These are phyloP conservation scores for Galeopterus variegatus DNA, from an alignment of 2,113 vertebrate species.

Conservation along the genomic window DNA sequence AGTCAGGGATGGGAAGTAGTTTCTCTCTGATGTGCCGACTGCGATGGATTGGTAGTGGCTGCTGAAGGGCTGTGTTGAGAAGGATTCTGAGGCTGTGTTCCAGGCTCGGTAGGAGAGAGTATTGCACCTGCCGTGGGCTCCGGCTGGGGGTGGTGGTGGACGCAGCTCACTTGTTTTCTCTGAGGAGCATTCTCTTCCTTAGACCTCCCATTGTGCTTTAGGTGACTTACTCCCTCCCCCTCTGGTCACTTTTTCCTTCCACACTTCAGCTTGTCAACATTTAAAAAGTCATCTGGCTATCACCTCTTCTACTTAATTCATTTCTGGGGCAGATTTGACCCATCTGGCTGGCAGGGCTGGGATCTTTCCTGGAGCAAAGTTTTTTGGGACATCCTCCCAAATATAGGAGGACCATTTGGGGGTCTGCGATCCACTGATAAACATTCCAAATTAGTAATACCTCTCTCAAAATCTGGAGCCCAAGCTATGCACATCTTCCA, in stretches of 20 bases:
- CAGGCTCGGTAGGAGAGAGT: background rate
- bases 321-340: slow-evolving; percentile 11
- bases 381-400: slow-evolving; percentile 27
- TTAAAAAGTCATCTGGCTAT: slow-evolving; percentile 39
- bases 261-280: slow-evolving; percentile 8
- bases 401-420: background rate
- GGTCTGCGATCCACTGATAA: background rate
- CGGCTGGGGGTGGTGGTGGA: background rate
- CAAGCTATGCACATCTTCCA: background rate
- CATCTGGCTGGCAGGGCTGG: background rate
- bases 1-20: background rate
- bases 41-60: background rate
- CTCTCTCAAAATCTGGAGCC: background rate
- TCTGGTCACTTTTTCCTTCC: background rate
- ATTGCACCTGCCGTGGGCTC: fast-evolving
- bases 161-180: background rate
- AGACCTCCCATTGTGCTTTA: background rate
- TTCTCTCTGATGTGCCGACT: background rate
- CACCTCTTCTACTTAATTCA: background rate
- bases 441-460: background rate
- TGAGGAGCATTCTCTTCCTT: background rate
- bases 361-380: background rate
- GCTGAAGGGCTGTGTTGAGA: background rate
- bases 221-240: background rate
- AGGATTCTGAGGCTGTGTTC: background rate